Percentiles rank a stretch among this genome's conserved stretches.
These are phyloP conservation scores for Eulimnadia texana DNA, from an alignment of 1,140 invertebrate genomes.

Conservation along the genomic window DNA sequence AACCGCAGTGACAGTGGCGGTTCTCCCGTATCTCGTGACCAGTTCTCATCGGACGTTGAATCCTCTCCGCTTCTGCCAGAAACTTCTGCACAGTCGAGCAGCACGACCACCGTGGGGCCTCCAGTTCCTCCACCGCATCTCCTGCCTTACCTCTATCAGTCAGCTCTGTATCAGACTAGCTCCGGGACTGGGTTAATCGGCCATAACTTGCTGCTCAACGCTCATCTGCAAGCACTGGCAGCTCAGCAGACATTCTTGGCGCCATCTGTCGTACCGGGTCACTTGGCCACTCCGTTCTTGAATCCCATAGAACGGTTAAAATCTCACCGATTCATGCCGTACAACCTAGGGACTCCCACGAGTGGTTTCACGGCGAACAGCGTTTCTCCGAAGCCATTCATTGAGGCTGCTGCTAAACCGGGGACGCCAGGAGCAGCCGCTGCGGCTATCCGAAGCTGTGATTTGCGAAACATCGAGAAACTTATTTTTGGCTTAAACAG, in stretches of 20 bases:
- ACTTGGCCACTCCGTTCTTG: neutral
- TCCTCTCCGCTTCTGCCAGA: neutral
- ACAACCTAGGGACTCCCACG: neutral
- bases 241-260: slow-evolving; percentile 61
- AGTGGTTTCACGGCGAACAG: neutral
- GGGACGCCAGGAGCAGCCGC: too few relatives aligned
- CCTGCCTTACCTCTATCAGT: slow-evolving; percentile 71
- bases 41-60: neutral
- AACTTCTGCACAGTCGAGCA: slow-evolving; percentile 21
- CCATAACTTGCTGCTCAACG: slow-evolving; percentile 64
- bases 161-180: slow-evolving; percentile 39
- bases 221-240: slow-evolving; percentile 52
- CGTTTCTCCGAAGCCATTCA: neutral
- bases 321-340: slow-evolving; percentile 4
- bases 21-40: neutral
- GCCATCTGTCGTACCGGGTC: slow-evolving; percentile 26
- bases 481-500: too few relatives aligned
- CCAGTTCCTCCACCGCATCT: slow-evolving; percentile 62
- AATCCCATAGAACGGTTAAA: neutral
- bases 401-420: neutral
- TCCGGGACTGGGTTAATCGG: slow-evolving; percentile 32
- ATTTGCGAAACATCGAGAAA: neutral
- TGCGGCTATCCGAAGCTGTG: too few relatives aligned
- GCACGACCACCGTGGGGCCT: slow-evolving; percentile 41
- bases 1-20: neutral